These are phyloP conservation scores for Naja naja DNA, from an alignment of 2,113 vertebrate genomes.

Conservation along the genomic window DNA sequence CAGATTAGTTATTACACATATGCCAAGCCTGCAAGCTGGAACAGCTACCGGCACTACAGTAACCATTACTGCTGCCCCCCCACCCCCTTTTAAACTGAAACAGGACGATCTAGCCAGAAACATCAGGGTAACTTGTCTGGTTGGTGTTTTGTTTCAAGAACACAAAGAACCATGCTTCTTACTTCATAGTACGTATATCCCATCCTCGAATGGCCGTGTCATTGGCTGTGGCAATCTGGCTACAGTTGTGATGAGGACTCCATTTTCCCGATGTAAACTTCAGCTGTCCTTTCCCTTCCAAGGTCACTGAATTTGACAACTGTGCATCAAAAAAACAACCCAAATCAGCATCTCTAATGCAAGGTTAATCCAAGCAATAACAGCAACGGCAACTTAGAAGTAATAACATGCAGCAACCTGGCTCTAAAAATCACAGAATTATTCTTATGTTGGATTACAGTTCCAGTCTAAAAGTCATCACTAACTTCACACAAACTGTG, in stretches of 20 bases:
- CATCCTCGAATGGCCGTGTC: constrained; percentile 91
- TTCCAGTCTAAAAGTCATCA: not conserved
- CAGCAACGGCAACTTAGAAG: not conserved
- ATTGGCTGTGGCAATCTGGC: constrained; percentile 93
- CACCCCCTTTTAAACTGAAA: too few relatives aligned
- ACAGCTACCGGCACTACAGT: not conserved
- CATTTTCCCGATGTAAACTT: constrained; percentile 93
- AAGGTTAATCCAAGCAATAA: not conserved
- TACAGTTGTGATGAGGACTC: constrained; percentile 96
- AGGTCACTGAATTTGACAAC: constrained; percentile 83
- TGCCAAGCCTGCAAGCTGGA: not conserved
- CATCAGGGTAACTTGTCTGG: not conserved
- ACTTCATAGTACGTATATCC: constrained; percentile 97
- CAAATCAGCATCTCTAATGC: not conserved
- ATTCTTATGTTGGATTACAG: not conserved
- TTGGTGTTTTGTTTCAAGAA: not conserved
- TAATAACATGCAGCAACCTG: not conserved
- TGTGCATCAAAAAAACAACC: constrained; percentile 56
- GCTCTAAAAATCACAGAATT: not conserved
- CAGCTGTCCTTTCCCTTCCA: constrained; percentile 96
- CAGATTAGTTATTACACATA: not conserved
- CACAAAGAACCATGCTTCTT: constrained; percentile 35
- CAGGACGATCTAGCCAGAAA: not conserved
- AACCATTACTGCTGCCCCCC: not conserved
- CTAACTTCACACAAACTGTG: not conserved